Percentiles rank a stretch among this genome's conserved stretches.
Evolutionary conservation across 2,113 vertebrate species (phyloP).

Genomic region (Zingel zingel): DNA sequence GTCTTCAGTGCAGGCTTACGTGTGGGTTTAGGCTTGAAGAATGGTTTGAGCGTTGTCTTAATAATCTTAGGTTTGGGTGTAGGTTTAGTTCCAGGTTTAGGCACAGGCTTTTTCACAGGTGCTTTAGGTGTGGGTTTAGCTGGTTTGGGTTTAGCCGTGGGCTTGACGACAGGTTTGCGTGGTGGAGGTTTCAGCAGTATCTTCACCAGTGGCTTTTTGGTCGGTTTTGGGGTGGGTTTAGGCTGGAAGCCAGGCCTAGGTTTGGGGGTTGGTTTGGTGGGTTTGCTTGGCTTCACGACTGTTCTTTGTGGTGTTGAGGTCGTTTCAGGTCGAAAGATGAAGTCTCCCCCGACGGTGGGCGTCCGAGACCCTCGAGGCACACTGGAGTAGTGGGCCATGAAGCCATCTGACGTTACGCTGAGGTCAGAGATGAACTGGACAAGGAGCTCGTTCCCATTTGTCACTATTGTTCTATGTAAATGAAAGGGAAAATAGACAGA

Average conservation of each 20-base stretch:
- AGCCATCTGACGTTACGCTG: constrained; percentile 91
- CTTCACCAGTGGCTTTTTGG: constrained; percentile 38
- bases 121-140: constrained; percentile 51
- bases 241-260: constrained; percentile 9
- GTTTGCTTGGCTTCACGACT: constrained; percentile 35
- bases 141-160: constrained; percentile 62
- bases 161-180: constrained; percentile 58
- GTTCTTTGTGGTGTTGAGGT: constrained; percentile 45
- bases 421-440: constrained; percentile 95
- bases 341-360: constrained; percentile 72
- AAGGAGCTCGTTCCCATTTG: constrained; percentile 89
- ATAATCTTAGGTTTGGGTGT: constrained; percentile 53
- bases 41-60: constrained; percentile 61
- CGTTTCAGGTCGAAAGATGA: constrained; percentile 67
- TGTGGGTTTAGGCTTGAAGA: constrained; percentile 56
- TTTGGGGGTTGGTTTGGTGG: constrained; percentile 52
- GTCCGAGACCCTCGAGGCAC: constrained; percentile 75
- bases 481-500: background rate
- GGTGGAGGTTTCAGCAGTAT: constrained; percentile 58
- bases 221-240: constrained; percentile 41
- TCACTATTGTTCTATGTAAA: constrained; percentile 82
- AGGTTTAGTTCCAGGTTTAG: constrained; percentile 39
- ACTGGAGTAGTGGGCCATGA: constrained; percentile 87
- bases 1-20: constrained; percentile 61
- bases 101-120: constrained; percentile 32